Conservation (phyloP, 2,888 invertebrate genomes). For the Epirrita christyi region DNA sequence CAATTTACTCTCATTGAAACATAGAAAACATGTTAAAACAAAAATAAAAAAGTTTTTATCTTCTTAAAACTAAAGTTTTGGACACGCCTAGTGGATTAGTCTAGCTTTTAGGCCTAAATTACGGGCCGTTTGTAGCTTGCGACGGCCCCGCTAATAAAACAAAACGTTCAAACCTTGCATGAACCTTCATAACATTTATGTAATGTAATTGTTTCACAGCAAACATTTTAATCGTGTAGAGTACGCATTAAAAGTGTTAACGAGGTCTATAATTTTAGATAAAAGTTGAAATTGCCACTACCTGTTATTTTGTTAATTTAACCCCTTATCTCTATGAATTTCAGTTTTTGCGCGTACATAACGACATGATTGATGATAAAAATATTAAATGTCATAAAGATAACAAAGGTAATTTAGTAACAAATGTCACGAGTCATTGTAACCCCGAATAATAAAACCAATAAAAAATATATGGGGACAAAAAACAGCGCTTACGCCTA, state of each 20-base stretch:
- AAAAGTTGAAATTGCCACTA: conserved; percentile 32
- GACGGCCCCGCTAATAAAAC: conserved; percentile 39
- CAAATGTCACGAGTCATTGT: conserved; percentile 53
- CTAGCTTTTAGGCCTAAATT: conserved; percentile 55
- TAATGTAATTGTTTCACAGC: conserved; percentile 41
- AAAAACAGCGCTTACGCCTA: conserved; percentile 65
- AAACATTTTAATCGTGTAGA: conserved; percentile 44
- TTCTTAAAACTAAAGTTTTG: conserved; percentile 22
- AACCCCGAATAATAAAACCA: conserved; percentile 62
- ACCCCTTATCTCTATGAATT: conserved; percentile 16
- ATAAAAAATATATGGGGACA: conserved; percentile 68
- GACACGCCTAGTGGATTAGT: conserved; percentile 32
- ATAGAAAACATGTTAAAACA: conserved; percentile 26
- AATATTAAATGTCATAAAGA: conserved; percentile 20
- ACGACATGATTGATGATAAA: conserved; percentile 30
- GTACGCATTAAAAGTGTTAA: conserved; percentile 33
- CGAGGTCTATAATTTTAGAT: conserved; percentile 35
- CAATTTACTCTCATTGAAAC: conserved; percentile 28
- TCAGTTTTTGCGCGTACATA: not conserved
- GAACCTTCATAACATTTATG: conserved; percentile 38
- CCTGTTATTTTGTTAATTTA: conserved; percentile 33
- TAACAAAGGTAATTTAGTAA: conserved; percentile 42
- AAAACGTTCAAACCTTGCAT: conserved; percentile 18
- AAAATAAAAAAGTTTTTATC: conserved; percentile 17
- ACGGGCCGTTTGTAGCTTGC: conserved; percentile 30